phyloP scores from a whole-genome alignment of 2,113 vertebrate genomes.

The Terrapene triunguis region DNA sequence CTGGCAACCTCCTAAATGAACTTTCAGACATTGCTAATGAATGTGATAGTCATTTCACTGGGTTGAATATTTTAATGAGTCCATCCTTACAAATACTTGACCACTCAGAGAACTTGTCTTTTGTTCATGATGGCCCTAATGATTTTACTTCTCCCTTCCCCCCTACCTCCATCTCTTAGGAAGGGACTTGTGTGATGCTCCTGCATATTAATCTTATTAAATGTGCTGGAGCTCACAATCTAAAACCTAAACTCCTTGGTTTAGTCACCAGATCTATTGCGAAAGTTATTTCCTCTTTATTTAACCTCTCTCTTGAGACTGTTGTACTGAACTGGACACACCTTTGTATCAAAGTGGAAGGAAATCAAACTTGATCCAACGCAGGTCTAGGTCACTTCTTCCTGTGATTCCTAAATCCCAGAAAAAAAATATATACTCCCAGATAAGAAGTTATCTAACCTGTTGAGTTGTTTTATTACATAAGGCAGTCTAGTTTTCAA shows the following conservation, averaged over 20 bases:
- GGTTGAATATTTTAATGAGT: neutral
- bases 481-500: neutral
- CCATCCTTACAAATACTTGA: neutral
- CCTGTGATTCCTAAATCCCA: slow-evolving; percentile 15
- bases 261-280: neutral
- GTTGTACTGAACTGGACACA: slow-evolving; percentile 41
- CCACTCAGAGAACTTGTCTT: slow-evolving; percentile 14
- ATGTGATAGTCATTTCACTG: neutral
- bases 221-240: slow-evolving; percentile 8
- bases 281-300: slow-evolving; percentile 47
- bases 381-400: neutral
- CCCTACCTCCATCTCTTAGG: neutral
- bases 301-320: slow-evolving; percentile 46
- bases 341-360: slow-evolving; percentile 45
- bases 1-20: neutral
- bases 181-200: slow-evolving; percentile 15
- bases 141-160: neutral
- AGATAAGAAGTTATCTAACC: neutral
- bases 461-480: neutral
- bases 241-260: slow-evolving; percentile 52
- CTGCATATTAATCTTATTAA: slow-evolving; percentile 57
- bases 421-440: fast-evolving
- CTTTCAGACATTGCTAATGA: neutral
- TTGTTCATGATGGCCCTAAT: slow-evolving; percentile 10
- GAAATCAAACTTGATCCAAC: slow-evolving; percentile 42